phyloP scores from a whole-genome alignment of 2,888 invertebrate species.

The Orthosia gothica region DNA sequence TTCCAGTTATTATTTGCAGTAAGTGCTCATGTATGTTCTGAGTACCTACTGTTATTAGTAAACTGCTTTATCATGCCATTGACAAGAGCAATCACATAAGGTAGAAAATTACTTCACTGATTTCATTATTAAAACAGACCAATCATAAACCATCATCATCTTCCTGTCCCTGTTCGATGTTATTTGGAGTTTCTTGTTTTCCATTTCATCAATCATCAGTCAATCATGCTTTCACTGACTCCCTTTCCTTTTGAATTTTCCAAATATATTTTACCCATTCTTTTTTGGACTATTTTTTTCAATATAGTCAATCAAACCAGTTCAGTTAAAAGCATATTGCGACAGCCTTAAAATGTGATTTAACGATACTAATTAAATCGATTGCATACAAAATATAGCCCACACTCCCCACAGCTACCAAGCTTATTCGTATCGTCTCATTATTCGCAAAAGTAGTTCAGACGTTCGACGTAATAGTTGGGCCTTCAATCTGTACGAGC shows the following conservation, averaged over 20 bases:
- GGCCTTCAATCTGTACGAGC: slow-evolving; percentile 43
- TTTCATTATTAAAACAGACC: no score
- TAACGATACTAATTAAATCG: not conserved
- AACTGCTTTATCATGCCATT: not conserved
- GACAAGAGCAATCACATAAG: no score
- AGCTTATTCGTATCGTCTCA: slow-evolving; percentile 26
- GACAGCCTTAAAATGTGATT: not conserved
- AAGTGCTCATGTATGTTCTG: not conserved
- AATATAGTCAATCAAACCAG: no score
- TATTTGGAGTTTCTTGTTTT: not conserved
- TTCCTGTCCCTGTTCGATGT: no score
- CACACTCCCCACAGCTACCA: not conserved
- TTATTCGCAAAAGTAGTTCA: slow-evolving; percentile 45
- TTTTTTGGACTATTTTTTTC: no score
- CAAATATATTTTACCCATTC: no score
- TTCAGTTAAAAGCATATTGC: no score
- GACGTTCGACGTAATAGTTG: slow-evolving; percentile 31
- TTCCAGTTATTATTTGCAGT: not conserved
- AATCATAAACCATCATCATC: no score
- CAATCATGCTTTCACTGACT: not conserved
- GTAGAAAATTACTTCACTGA: no score
- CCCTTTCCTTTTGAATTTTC: not conserved
- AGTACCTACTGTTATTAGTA: not conserved
- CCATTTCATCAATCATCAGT: not conserved
- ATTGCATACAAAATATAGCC: not conserved